A percentile compares a stretch with the other conserved stretches of the same genome.
Conservation (phyloP, 2,113 vertebrate genomes). For the Sphaerodactylus townsendi region DNA sequence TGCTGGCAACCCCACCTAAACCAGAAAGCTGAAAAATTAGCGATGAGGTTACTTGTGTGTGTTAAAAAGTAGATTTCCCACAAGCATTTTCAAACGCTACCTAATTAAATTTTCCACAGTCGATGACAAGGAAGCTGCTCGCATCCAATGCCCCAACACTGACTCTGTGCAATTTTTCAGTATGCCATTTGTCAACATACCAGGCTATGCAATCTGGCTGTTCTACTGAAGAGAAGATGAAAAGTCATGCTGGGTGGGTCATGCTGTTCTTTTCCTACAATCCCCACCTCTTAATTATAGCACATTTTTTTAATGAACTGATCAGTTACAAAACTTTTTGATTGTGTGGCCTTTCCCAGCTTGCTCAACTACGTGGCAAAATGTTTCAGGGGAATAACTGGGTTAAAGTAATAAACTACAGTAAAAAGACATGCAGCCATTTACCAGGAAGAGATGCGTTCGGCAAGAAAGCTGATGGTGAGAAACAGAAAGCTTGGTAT, state of each 20-base stretch:
- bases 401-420: not conserved
- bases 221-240: not conserved
- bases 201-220: not conserved
- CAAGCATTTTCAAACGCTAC: conserved; percentile 1
- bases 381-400: not conserved
- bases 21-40: conserved; percentile 5
- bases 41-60: not conserved
- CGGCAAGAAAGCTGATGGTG: not conserved
- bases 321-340: not conserved
- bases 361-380: not conserved
- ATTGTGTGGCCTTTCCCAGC: not conserved
- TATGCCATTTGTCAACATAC: not conserved
- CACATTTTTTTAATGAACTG: fast-evolving
- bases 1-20: not conserved
- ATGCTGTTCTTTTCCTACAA: not conserved
- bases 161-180: not conserved
- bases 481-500: not conserved
- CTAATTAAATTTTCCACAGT: not conserved
- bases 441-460: conserved; percentile 1
- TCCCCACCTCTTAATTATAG: not conserved
- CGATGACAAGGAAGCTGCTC: not conserved
- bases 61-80: conserved; percentile 25
- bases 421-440: not conserved
- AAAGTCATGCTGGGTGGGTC: not conserved
- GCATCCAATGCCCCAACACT: not conserved